phyloP scores from a whole-genome alignment of 2,888 invertebrate species.

The Incurvaria masculella region DNA sequence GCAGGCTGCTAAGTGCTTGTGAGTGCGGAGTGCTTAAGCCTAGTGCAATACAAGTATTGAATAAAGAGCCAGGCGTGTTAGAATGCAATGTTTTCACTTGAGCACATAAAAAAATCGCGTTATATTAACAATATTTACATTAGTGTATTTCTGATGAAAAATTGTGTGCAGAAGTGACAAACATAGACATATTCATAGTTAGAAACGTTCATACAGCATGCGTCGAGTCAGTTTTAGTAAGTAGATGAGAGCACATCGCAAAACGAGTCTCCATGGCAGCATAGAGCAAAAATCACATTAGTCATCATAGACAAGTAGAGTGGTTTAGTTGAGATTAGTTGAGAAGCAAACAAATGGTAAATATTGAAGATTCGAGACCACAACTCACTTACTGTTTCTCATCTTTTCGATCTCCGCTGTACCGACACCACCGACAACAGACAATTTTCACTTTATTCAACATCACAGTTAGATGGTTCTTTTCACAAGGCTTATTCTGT shows the following conservation, averaged over 20 bases:
- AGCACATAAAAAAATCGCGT: too few relatives aligned
- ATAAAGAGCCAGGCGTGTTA: background rate
- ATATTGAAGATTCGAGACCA: constrained; percentile 50
- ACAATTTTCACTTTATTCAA: constrained; percentile 44
- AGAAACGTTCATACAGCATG: background rate
- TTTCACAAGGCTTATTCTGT: background rate
- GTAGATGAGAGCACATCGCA: background rate
- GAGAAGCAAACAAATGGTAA: constrained; percentile 42
- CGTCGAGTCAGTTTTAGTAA: background rate
- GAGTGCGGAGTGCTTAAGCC: background rate
- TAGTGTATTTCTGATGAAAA: background rate
- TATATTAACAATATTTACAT: background rate
- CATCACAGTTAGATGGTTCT: background rate
- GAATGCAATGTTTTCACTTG: background rate
- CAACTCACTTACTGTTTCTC: constrained; percentile 55
- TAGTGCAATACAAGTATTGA: background rate
- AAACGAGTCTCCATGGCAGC: background rate
- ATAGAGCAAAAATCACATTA: background rate
- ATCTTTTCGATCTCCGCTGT: constrained; percentile 53
- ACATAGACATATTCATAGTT: too few relatives aligned
- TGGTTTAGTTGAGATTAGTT: constrained; percentile 28
- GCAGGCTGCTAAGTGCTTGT: background rate
- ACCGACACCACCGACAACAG: constrained; percentile 56
- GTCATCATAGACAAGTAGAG: background rate
- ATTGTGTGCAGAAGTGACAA: background rate